Base-by-base conservation (phyloP, 2,113 vertebrate species). In the Gambusia holbrooki region DNA sequence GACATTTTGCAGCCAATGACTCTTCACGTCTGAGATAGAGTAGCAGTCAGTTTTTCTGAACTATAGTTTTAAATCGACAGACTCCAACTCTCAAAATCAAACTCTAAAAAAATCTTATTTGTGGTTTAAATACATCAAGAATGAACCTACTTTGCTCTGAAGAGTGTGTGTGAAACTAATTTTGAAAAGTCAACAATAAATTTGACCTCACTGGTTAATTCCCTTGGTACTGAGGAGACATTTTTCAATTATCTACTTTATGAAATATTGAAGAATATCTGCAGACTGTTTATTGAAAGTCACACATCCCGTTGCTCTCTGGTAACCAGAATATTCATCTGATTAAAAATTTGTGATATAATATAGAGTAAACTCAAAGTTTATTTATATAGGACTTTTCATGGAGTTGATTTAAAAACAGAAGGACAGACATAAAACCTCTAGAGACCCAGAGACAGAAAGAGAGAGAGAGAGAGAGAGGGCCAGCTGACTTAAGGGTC, bases 401-500 rank as follows among this genome's bases (percentile, higher is more conserved):
- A 11, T n/a, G n/a, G 2, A 58, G 25, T n/a, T 3, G 9, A 7
- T 19, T 58, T 7, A 7, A n/a, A n/a, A 19, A 58, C 22, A 54
- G 22, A 54, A 54, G 48, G 48, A 54, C 22, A 25, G 19, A 42
- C 40, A 54, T 54, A 54, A 54, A 54, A 6, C 7, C 48, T 19
- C 48, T 22, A 25, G 48, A 51, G 19, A 54, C 19, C 14, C 14
- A 15, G 40, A 42, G 14, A 42, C 40, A 42, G 14, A 86, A 61
- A 40, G 35, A 77, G 66, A 17, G 15, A 22, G 51, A 54, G 5
- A 51, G 14, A 86, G 63, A 40, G 35, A 77, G 66, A 84, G 80
- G 35, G 27, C 33, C 33, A 71, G 61, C 33, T 2, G 35, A 77
- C 76, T 71, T 65, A 74, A 79, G 81, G 60, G 75, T 69, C 72